Evolutionary conservation across 2,113 vertebrate genomes (phyloP).

Genomic region (Gadus macrocephalus): DNA sequence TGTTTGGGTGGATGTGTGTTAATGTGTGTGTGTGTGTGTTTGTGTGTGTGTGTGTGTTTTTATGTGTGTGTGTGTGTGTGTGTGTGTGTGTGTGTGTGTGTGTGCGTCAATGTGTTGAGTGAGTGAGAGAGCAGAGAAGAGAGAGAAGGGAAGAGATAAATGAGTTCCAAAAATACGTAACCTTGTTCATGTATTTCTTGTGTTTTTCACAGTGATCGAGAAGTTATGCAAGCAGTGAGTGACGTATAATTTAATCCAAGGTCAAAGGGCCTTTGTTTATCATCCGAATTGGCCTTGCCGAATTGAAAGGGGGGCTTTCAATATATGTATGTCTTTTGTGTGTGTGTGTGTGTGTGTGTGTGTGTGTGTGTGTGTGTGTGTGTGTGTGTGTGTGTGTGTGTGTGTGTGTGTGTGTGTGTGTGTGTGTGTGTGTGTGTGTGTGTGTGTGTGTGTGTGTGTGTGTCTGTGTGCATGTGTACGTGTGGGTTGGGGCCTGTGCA

Average conservation of each 20-base stretch:
- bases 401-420: neutral
- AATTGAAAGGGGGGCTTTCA: constrained; percentile 20
- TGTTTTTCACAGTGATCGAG: constrained; percentile 9
- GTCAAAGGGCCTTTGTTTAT: constrained; percentile 58
- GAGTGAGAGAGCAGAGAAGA: constrained; percentile 4
- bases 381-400: constrained; percentile 5
- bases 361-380: neutral
- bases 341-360: constrained; percentile 10
- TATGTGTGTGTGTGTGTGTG: constrained; percentile 17
- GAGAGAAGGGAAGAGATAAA: neutral
- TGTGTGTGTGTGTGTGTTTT: constrained; percentile 2
- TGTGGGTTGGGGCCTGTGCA: neutral
- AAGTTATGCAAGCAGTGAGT: constrained; percentile 26
- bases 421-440: neutral
- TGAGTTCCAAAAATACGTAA: constrained; percentile 23
- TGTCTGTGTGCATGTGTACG: neutral
- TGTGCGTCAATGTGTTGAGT: neutral
- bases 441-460: constrained; percentile 10
- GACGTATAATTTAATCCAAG: constrained; percentile 48
- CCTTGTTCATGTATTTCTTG: neutral
- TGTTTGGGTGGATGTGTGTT: constrained; percentile 9
- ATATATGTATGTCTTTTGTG: no score
- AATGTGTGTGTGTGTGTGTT: constrained; percentile 31
- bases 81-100: no score
- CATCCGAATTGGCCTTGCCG: constrained; percentile 49